Percentiles rank a stretch among this genome's conserved stretches.
phyloP scores from a whole-genome alignment of 2,888 invertebrate species.

The Leucophora obtusa region DNA sequence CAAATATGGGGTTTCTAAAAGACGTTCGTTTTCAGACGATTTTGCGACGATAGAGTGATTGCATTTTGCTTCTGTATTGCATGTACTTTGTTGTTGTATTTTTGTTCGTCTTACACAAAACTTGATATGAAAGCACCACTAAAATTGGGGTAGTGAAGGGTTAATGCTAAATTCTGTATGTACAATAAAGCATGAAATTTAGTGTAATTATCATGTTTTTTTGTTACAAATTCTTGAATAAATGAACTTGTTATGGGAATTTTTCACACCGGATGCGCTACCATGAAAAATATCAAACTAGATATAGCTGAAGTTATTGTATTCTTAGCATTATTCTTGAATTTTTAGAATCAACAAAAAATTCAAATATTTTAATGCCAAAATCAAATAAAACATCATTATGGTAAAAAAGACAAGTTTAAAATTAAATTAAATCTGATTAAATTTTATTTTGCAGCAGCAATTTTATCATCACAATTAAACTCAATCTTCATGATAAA shows the following conservation, averaged over 20 bases:
- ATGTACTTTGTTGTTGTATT: no score
- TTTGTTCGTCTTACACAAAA: no score
- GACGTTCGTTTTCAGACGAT: no score
- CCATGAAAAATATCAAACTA: not conserved
- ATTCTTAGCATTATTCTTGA: not conserved
- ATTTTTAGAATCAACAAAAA: not conserved
- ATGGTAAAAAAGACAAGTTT: not conserved
- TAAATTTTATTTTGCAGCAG: no score
- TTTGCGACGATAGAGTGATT: no score
- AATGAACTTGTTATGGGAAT: conserved; percentile 29
- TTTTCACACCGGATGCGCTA: conserved; percentile 7
- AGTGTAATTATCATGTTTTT: not conserved
- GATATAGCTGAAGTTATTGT: not conserved
- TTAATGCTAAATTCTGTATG: not conserved
- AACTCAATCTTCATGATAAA: no score
- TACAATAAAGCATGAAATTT: not conserved
- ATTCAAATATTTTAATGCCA: not conserved
- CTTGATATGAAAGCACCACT: no score
- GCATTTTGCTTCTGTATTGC: no score
- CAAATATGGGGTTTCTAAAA: no score
- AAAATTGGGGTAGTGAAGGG: no score
- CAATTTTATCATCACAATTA: no score
- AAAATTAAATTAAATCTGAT: no score
- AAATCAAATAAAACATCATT: not conserved
- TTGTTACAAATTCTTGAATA: conserved; percentile 21